Evolutionary conservation across 2,113 vertebrate genomes (phyloP).

Genomic region (Oreochromis niloticus): DNA sequence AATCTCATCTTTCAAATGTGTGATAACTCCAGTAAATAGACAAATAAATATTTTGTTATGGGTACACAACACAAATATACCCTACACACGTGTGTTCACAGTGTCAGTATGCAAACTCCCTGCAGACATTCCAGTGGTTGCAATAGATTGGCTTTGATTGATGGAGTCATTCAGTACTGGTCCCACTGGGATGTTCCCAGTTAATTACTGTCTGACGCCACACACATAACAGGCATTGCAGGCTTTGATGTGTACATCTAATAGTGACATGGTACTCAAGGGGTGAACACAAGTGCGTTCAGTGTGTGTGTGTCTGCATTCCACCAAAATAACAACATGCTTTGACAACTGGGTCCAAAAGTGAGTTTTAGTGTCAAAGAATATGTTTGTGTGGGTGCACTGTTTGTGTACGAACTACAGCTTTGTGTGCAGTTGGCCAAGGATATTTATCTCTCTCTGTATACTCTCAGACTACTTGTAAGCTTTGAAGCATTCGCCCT

Average conservation of each 20-base stretch:
- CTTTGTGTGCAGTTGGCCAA: neutral
- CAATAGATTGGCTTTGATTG: conserved; percentile 51
- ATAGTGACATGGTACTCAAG: conserved; percentile 13
- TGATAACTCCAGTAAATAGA: neutral
- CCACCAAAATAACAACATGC: neutral
- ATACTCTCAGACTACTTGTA: neutral
- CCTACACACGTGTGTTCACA: neutral
- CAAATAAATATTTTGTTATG: neutral
- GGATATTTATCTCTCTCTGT: neutral
- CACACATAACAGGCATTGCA: conserved; percentile 43
- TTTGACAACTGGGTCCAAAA: neutral
- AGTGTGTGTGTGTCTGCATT: neutral
- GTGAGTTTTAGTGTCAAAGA: neutral
- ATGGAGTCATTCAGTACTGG: conserved; percentile 51
- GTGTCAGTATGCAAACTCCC: conserved; percentile 21
- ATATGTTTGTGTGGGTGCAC: neutral
- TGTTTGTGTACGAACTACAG: neutral
- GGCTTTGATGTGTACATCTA: conserved; percentile 52
- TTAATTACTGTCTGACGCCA: conserved; percentile 66
- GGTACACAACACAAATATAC: neutral
- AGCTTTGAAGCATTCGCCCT: neutral
- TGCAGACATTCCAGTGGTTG: conserved; percentile 61
- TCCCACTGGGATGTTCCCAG: conserved; percentile 57
- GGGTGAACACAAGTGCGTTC: neutral
- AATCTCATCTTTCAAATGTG: neutral